These are phyloP conservation scores for Girardinus metallicus DNA, from an alignment of 2,797 vertebrate genomes.

Conservation along the genomic window DNA sequence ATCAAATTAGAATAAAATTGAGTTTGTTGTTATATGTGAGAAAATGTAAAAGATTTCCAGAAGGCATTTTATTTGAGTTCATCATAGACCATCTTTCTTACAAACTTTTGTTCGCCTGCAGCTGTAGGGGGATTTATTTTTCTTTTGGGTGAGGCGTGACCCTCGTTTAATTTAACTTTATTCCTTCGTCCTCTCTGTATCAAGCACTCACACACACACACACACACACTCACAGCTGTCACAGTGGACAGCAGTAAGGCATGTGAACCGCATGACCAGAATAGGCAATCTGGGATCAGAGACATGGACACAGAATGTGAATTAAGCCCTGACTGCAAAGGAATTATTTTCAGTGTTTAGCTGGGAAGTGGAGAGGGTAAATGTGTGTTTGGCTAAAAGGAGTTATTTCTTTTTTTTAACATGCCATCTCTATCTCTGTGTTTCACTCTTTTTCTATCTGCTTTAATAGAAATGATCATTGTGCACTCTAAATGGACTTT, in stretches of 20 bases:
- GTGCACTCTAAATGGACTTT: conserved; percentile 62
- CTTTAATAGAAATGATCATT: conserved; percentile 51
- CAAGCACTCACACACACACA: conserved; percentile 30
- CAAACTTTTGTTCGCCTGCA: conserved; percentile 34
- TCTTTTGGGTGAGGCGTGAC: conserved; percentile 39
- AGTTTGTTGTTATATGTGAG: not conserved
- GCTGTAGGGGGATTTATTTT: conserved; percentile 39
- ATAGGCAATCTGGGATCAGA: conserved; percentile 72
- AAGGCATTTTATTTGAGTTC: not conserved
- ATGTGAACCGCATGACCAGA: conserved; percentile 68
- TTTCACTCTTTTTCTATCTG: conserved; percentile 17
- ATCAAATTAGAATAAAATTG: not conserved
- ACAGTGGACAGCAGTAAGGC: conserved; percentile 65
- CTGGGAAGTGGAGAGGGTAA: conserved; percentile 32
- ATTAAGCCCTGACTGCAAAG: conserved; percentile 74
- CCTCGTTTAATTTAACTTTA: conserved; percentile 34
- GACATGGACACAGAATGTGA: conserved; percentile 73
- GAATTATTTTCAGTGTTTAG: conserved; percentile 68
- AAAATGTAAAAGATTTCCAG: not conserved
- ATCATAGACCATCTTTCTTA: not conserved
- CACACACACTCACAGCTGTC: conserved; percentile 55
- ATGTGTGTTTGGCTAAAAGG: conserved; percentile 10
- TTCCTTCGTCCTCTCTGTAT: conserved; percentile 38
- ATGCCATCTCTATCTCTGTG: conserved; percentile 22
- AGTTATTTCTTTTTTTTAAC: conserved; percentile 37